Conservation (phyloP, 2,797 vertebrate species). For the Crenuchus spilurus region DNA sequence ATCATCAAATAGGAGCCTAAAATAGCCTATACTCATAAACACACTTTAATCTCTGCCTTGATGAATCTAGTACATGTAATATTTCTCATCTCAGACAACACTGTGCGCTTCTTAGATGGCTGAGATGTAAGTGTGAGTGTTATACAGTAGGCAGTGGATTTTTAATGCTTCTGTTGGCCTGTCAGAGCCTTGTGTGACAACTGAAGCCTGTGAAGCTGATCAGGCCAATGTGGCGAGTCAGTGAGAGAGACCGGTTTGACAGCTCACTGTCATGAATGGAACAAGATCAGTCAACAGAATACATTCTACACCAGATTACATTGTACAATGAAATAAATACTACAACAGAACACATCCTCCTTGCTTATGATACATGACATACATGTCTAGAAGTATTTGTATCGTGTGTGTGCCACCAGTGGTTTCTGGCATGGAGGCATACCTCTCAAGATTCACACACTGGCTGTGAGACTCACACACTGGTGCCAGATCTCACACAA, state of each 20-base stretch:
- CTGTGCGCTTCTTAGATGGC: neutral
- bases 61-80: neutral
- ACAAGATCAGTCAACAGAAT: conserved; percentile 30
- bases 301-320: conserved; percentile 23
- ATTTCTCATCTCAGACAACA: neutral
- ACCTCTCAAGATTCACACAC: no score
- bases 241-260: conserved; percentile 33
- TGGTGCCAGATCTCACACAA: no score
- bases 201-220: conserved; percentile 28
- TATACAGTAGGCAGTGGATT: neutral
- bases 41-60: neutral
- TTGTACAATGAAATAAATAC: no score
- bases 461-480: no score
- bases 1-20: neutral
- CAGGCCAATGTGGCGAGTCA: conserved; percentile 32
- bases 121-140: neutral
- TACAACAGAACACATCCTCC: no score
- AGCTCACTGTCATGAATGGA: conserved; percentile 37
- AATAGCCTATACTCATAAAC: conserved; percentile 5
- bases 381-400: no score
- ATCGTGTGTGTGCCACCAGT: no score
- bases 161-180: conserved; percentile 1
- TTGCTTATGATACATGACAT: no score
- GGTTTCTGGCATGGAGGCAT: no score
- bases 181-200: conserved; percentile 23